phyloP scores from a whole-genome alignment of 2,888 invertebrate genomes.

The Diarsia rubi region DNA sequence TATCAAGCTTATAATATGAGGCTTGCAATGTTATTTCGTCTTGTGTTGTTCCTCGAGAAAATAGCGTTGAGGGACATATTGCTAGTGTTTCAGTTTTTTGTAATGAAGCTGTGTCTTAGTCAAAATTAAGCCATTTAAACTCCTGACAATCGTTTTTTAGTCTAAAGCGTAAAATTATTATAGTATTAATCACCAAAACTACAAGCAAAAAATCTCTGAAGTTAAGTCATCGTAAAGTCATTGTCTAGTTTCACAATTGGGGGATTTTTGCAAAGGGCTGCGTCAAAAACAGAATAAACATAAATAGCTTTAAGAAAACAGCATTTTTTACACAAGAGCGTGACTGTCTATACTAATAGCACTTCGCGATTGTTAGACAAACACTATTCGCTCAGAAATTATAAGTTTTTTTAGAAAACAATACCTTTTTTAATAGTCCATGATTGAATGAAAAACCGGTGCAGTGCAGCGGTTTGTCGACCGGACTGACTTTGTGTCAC shows the following conservation, averaged over 20 bases:
- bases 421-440: slow-evolving; percentile 37
- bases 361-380: slow-evolving; percentile 15
- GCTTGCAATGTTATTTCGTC: background rate
- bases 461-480: slow-evolving; percentile 46
- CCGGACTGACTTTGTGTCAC: slow-evolving; percentile 61
- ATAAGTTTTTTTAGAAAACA: slow-evolving; percentile 23
- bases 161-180: background rate
- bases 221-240: background rate
- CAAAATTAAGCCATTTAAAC: background rate
- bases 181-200: background rate
- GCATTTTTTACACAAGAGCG: slow-evolving; percentile 7
- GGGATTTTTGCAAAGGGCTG: slow-evolving; percentile 10
- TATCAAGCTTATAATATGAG: background rate
- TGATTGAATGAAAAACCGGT: slow-evolving; percentile 34
- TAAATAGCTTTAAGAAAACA: slow-evolving; percentile 1
- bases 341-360: slow-evolving; percentile 22
- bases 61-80: background rate
- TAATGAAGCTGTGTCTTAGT: background rate
- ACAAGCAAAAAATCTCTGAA: background rate
- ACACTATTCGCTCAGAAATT: slow-evolving; percentile 22
- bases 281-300: background rate
- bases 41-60: background rate
- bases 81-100: background rate
- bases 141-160: too few relatives aligned
- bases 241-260: background rate